Evolutionary conservation across 2,888 invertebrate species (phyloP), one percentile per base, ranked within the genome.

Genomic region (Drosophila prolongata): DNA sequence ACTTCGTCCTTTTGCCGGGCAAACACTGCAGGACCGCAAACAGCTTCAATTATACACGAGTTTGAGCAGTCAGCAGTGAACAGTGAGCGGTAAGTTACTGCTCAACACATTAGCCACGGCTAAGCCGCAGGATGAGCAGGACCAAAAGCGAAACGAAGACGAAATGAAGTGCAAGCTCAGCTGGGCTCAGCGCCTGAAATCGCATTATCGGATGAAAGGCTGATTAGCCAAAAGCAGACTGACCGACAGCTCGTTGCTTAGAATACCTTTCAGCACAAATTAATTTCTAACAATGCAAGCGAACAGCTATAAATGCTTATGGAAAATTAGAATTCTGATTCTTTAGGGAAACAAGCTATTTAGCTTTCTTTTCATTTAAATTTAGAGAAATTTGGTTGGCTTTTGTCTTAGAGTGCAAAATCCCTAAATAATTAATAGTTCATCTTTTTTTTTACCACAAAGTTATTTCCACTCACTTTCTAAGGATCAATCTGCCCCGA

Each of bases 31-130:
- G 67, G 69, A 64, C 53, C 55, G 58, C 72, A 73, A 74, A 58
- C 54, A 74, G 44, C 75, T 74, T 74, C 68, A 68, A 74, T 74
- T 74, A 74, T 62, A 67, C 47, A 74, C 42, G 73, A 60, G 73
- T 56, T 40, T 68, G 75, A 68, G 54, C 50, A 73, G 59, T 60
- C 47, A 44, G 49, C 60, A 58, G 38, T 6, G 57, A 46, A 46
- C 60, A 24, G 34, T 37, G 50, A 42, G 37, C 40, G 27, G 34
- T 35, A 35, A 43, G 42, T 38, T 49, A n/a, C 62, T 47, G 47
- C 37, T 54, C 47, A 65, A 35, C 58, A 58, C 58, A 68, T 68
- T 68, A 67, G 65, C 65, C 54, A 49, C 13, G 47, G 30, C 55
- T 66, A 42, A 66, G 55, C 35, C 62, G 53, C 49, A 62, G 60